Evolutionary conservation across 2,888 invertebrate genomes (phyloP).

Genomic region (Rhagonycha lutea): DNA sequence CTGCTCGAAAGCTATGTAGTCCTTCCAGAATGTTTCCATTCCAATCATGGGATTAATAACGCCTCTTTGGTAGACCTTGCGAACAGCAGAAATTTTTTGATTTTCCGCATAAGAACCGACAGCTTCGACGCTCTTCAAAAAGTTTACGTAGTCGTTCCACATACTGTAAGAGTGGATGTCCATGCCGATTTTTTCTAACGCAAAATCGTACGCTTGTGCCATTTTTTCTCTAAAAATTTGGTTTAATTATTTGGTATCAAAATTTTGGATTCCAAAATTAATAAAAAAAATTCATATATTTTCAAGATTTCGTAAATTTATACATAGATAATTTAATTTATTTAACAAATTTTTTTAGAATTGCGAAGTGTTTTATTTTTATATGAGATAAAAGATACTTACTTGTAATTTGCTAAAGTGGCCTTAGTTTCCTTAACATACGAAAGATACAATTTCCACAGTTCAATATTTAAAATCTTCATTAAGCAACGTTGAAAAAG

Average conservation of each 20-base stretch:
- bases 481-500: constrained; percentile 97
- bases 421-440: constrained; percentile 99
- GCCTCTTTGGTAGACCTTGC: constrained; percentile 95
- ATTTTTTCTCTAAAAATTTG: constrained; percentile 85
- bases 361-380: no score
- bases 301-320: no score
- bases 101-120: constrained; percentile 99
- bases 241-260: neutral
- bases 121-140: constrained; percentile 94
- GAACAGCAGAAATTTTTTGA: constrained; percentile 97
- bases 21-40: constrained; percentile 96
- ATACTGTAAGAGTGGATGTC: constrained; percentile 96
- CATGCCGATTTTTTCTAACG: constrained; percentile 97
- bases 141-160: constrained; percentile 97
- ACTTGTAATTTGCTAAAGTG: constrained; percentile 91
- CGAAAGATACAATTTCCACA: constrained; percentile 96
- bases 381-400: constrained; percentile 55
- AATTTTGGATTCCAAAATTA: neutral
- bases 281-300: no score
- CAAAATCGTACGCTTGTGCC: constrained; percentile 99
- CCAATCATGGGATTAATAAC: constrained; percentile 96
- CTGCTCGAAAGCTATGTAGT: constrained; percentile 96
- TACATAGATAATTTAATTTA: no score
- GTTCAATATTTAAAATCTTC: constrained; percentile 97
- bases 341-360: no score